These are phyloP conservation scores for Brachypterus glaber DNA, from an alignment of 2,888 invertebrate species.

Conservation along the genomic window DNA sequence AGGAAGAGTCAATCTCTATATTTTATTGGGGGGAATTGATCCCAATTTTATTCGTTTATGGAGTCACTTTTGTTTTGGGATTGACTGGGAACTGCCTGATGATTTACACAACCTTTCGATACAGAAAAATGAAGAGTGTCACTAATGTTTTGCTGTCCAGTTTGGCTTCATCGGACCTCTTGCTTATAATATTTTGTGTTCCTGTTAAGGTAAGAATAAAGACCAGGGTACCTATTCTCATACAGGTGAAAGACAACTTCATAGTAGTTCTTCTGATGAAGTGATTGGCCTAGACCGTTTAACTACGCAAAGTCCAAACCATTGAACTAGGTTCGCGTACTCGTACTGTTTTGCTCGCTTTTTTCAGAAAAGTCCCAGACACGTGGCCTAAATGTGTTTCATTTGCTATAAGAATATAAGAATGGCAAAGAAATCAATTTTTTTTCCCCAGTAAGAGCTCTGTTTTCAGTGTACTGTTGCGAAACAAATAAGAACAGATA, in stretches of 20 bases:
- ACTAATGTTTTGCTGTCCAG: conserved; percentile 62
- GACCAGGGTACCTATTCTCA: background rate
- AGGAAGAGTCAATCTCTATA: conserved; percentile 40
- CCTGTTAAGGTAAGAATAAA: conserved; percentile 54
- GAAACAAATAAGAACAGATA: no score
- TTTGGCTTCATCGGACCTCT: conserved; percentile 58
- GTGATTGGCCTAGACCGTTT: no score
- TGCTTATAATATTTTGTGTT: conserved; percentile 59
- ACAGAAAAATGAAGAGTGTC: conserved; percentile 48
- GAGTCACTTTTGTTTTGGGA: conserved; percentile 51
- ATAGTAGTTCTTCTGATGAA: no score
- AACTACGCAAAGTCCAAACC: no score
- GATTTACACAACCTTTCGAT: conserved; percentile 47
- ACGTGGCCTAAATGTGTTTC: no score
- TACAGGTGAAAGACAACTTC: no score
- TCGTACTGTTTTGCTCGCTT: background rate
- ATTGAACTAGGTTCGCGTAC: no score
- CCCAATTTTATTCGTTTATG: conserved; percentile 49
- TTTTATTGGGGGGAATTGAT: conserved; percentile 49
- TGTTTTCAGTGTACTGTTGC: no score
- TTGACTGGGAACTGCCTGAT: conserved; percentile 50
- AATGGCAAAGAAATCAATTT: no score
- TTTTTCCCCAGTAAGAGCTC: no score
- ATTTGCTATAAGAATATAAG: no score
- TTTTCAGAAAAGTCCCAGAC: no score